Evolutionary conservation across 2,797 vertebrate species (phyloP).

Genomic region (Calcarius lapponicus): DNA sequence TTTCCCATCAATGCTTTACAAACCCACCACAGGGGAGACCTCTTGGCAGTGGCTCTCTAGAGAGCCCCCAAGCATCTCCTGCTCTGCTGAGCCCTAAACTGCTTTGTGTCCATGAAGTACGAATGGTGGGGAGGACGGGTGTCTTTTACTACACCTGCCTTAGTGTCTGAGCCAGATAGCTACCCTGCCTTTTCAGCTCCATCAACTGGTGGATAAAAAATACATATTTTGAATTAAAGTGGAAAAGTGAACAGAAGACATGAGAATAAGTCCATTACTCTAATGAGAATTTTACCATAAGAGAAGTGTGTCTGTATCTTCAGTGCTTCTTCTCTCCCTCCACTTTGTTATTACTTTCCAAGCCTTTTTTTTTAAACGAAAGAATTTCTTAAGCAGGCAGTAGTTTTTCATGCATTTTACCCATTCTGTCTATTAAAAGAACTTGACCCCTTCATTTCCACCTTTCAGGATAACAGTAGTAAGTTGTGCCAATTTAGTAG

Average conservation of each 20-base stretch:
- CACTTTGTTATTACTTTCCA: neutral
- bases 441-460: slow-evolving; percentile 74
- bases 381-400: slow-evolving; percentile 17
- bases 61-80: neutral
- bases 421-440: slow-evolving; percentile 72
- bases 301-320: neutral
- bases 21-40: neutral
- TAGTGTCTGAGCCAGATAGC: neutral
- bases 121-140: neutral
- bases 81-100: neutral
- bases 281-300: neutral
- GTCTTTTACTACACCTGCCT: neutral
- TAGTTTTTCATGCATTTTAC: slow-evolving; percentile 59
- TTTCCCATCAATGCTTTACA: neutral
- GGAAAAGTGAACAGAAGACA: neutral
- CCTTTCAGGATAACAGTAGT: slow-evolving; percentile 63
- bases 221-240: neutral
- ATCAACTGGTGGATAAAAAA: neutral
- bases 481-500: slow-evolving; percentile 69
- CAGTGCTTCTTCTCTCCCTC: neutral
- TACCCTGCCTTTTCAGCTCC: neutral
- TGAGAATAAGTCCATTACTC: neutral
- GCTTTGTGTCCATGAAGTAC: neutral
- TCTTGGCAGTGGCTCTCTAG: neutral
- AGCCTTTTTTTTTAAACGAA: slow-evolving; percentile 51